Evolutionary conservation across 2,113 vertebrate species (phyloP), one percentile per base, ranked within the genome.

Genomic region (Spermophilus dauricus): DNA sequence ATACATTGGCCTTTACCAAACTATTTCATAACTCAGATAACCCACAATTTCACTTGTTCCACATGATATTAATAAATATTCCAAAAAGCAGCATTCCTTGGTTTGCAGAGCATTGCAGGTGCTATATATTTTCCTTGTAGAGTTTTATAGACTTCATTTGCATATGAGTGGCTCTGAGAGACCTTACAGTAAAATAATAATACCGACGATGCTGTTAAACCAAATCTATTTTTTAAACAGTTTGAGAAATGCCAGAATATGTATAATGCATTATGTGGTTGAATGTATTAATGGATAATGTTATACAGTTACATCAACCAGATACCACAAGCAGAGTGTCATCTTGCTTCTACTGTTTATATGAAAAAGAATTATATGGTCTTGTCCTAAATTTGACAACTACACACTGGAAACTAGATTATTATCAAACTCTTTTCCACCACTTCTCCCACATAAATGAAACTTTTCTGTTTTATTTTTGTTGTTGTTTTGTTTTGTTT

Each of bases 221-320:
- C 11, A 20, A 89, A 86, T 69, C n/a, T 97, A 4, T 86, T 70
- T 95, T 78, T 85, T 82, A 76, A 86, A 91, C 13, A 70, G 39
- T 92, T 45, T 85, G 86, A 92, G 75, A 93, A 78, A 92, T 89
- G 39, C 53, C 86, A 89, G 95, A 92, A 67, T 89, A 75, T 26
- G 69, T 32, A 63, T n/a, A 39, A 24, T 65, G 45, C 80, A 63
- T 77, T 83, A 7, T 34, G 56, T 61, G 6, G 37, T 20, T 91
- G 84, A 83, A 81, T 73, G 82, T 89, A 77, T 86, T 69, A 88
- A 45, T 56, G 10, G 63, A 86, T 37, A 37, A 32, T 77, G 26
- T 75, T 65, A 58, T 4, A 48, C 3, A 1, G 5, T 78, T 72
- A 32, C 51, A 56, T 93, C 67, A 69, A 34, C 5, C 6, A 48